Conservation (phyloP, 2,888 invertebrate genomes). For the Camponotus fellah region DNA sequence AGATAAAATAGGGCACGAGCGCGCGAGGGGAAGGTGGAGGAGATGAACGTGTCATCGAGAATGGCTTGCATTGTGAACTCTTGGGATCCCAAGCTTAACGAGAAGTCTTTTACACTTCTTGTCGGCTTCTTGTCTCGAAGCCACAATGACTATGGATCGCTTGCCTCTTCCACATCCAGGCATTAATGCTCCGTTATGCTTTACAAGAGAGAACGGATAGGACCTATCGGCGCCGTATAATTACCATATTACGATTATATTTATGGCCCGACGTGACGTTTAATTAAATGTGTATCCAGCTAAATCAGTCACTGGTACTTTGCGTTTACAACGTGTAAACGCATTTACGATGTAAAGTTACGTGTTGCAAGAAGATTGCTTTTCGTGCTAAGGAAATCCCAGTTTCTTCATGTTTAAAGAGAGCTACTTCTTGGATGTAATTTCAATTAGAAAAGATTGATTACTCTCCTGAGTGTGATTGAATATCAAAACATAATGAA, state of each 20-base stretch:
- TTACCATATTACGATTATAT: slow-evolving; percentile 82
- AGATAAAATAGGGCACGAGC: slow-evolving; percentile 36
- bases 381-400: not conserved
- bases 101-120: slow-evolving; percentile 52
- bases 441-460: slow-evolving; percentile 45
- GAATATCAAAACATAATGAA: not conserved
- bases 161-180: slow-evolving; percentile 22
- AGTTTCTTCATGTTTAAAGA: slow-evolving; percentile 36
- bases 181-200: slow-evolving; percentile 59
- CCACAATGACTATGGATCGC: not conserved
- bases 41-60: slow-evolving; percentile 10
- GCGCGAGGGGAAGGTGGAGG: not conserved
- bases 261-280: slow-evolving; percentile 74
- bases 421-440: slow-evolving; percentile 47
- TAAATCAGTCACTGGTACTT: slow-evolving; percentile 53
- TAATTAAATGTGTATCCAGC: slow-evolving; percentile 77
- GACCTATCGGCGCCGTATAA: slow-evolving; percentile 70
- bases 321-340: slow-evolving; percentile 70
- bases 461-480: not conserved
- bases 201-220: slow-evolving; percentile 56
- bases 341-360: too few species aligned
- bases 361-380: slow-evolving; percentile 45
- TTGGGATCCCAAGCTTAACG: slow-evolving; percentile 16
- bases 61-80: not conserved
- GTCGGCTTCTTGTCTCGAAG: slow-evolving; percentile 32